Evolutionary conservation across 1,140 invertebrate species (phyloP).

Genomic region (Brachionus rotundiformis): DNA sequence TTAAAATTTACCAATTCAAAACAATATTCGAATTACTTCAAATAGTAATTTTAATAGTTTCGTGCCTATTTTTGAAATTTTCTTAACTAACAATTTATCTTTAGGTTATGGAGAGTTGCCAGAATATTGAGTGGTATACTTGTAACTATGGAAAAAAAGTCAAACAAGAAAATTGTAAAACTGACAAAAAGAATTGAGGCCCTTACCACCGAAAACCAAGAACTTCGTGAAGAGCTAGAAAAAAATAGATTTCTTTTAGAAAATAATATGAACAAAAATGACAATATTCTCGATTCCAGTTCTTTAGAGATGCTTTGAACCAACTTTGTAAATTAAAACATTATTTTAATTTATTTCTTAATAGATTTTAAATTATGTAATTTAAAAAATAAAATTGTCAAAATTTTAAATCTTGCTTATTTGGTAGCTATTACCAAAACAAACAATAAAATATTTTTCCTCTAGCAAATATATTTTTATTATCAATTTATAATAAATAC

Average conservation of each 20-base stretch:
- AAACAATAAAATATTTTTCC: too few species aligned
- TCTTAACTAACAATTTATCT: background rate
- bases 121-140: conserved; percentile 31
- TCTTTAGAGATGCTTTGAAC: background rate
- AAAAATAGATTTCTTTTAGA: background rate
- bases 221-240: background rate
- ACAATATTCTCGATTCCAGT: background rate
- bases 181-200: background rate
- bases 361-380: too few species aligned
- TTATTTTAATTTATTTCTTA: background rate
- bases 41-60: too few species aligned
- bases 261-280: background rate
- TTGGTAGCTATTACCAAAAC: too few species aligned
- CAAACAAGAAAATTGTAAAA: conserved; percentile 1
- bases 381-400: too few species aligned
- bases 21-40: too few species aligned
- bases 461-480: too few species aligned
- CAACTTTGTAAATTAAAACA: background rate
- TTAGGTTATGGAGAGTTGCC: conserved; percentile 27
- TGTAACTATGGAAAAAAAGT: conserved; percentile 27
- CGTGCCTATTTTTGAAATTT: background rate
- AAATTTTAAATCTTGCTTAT: too few species aligned
- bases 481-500: too few species aligned
- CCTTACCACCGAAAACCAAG: background rate
- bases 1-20: too few species aligned